Base-by-base conservation (phyloP, 2,113 vertebrate genomes). In the Glareola pratincola region DNA sequence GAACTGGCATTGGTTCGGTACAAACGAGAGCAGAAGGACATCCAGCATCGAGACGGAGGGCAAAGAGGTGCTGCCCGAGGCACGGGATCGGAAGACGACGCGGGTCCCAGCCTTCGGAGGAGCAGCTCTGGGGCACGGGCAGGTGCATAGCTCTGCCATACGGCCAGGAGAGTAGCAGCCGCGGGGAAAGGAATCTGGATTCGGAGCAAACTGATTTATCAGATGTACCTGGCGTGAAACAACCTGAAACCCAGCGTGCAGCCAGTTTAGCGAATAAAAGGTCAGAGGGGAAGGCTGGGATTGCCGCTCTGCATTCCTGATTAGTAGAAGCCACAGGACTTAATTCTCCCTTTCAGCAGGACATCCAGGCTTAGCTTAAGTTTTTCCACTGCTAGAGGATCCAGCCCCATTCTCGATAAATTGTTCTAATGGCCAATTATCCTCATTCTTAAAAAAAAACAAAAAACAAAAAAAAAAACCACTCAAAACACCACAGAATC, bases 71-170 rank as follows among this genome's bases (percentile, higher is more conserved):
- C 43, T 45, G 1, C 4, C 22, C 1, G 2, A 21, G 23, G 12
- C 60, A 32, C 7, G 2, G 66, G 47, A 4, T 2, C 16, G 16
- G 6, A 62, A 15, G 64, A 8, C 1, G 5, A 4, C 2, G 73
- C 18, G 10, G 72, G 62, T 39, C 51, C 41, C 53, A 50, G 85
- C 64, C 59, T 63, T 11, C 1, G 9, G 53, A 41, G 60, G 90
- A 74, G 64, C 37, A 6, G 45, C 5, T 37, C 30, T 39, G 78
- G 73, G 50, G 20, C 32, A 17, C 1, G 24, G 37, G 57, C 10
- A 14, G 45, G 14, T 13, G 30, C 8, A 47, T 12, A 8, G n/a
- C 66, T 73, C 41, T 66, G 62, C 73, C 48, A 3, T 50, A 39
- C 7, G 41, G 47, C 2, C 62, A 12, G 87, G 67, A 73, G 62